Base-by-base conservation (phyloP, 2,888 invertebrate species). In the Aleiodes leptofemur region DNA sequence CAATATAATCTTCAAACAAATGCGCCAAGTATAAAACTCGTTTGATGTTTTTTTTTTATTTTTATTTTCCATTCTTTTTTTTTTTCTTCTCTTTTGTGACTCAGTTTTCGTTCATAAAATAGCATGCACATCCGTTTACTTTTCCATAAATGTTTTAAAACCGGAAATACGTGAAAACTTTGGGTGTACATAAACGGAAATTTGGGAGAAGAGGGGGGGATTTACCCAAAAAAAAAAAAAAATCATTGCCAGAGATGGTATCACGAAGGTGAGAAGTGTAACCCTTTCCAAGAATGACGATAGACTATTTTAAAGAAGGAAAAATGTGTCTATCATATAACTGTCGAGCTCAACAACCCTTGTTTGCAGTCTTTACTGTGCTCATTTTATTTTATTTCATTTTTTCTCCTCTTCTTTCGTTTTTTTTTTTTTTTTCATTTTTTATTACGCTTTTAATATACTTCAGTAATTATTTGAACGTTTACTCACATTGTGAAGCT, bases 401-500 rank as follows among this genome's bases (percentile, higher is more conserved):
- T 1, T 34, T 34, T 34, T 34, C 59, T 68, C 48, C 31, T 38
- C 48, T 4, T 48, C 48, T 55, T 16, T 64, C 43, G 34, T 59
- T 38, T 29, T 57, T 57, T 38, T 59, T 38, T 29, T 57, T 57
- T 38, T 29, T 70, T 57, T 68, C 1, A 23, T 23, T 23, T 34
- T 34, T 34, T 74, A 51, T 64, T 69, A 59, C 48, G 14, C 43
- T 56, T 43, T 43, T 53, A 61, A 29, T 50, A 56, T 68, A 69
- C 66, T 76, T 69, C 38, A 59, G 66, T 57, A 69, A 73, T 69
- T 74, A 74, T 74, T 66, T 69, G 48, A 59, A 66, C 38, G 9
- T 0, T 6, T 48, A 87, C 88, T 88, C 76, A 89, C 89, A 64
- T 84, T 86, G 77, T 89, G 89, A 9, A 97, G 96, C 93, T 97